Conservation (phyloP, 2,797 vertebrate genomes). For the Denticeps clupeoides region DNA sequence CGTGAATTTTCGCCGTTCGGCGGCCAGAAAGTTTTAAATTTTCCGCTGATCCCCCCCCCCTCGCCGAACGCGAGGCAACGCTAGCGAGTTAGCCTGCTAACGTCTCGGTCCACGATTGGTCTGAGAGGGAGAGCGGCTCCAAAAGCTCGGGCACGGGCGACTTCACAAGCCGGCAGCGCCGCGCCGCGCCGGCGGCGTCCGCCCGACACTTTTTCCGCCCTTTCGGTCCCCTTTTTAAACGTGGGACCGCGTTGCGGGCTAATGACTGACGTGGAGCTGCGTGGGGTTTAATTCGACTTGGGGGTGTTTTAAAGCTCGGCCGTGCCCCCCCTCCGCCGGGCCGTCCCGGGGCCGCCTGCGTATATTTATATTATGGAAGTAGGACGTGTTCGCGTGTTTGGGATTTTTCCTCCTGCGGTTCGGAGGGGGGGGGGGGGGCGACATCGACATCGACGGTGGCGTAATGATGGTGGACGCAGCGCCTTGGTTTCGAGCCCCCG, state of each 20-base stretch:
- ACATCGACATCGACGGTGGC: conserved; percentile 5
- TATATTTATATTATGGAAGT: conserved; percentile 34
- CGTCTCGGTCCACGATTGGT: conserved; percentile 29
- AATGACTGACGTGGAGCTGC: too few species aligned
- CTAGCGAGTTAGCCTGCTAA: conserved; percentile 24
- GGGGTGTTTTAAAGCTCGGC: too few species aligned
- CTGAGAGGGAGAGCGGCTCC: conserved; percentile 15
- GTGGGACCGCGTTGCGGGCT: too few species aligned
- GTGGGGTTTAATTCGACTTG: too few species aligned
- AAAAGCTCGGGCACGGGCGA: background rate
- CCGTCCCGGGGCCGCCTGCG: background rate
- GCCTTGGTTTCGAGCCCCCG: conserved; percentile 47
- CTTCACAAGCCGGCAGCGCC: too few species aligned
- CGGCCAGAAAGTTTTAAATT: conserved; percentile 33
- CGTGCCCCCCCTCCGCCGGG: too few species aligned
- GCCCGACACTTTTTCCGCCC: too few species aligned
- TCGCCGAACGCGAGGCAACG: conserved; percentile 17
- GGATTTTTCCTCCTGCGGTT: background rate
- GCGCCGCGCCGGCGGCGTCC: too few species aligned
- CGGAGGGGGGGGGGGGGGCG: background rate
- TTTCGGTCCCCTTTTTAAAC: too few species aligned
- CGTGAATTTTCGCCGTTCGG: conserved; percentile 4
- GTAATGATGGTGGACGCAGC: conserved; percentile 46
- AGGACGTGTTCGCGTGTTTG: conserved; percentile 34
- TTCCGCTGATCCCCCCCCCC: conserved; percentile 21